Percentiles rank a stretch among this genome's conserved stretches.
These are phyloP conservation scores for Chelonoidis abingdonii DNA, from an alignment of 2,113 vertebrate genomes.

Conservation along the genomic window DNA sequence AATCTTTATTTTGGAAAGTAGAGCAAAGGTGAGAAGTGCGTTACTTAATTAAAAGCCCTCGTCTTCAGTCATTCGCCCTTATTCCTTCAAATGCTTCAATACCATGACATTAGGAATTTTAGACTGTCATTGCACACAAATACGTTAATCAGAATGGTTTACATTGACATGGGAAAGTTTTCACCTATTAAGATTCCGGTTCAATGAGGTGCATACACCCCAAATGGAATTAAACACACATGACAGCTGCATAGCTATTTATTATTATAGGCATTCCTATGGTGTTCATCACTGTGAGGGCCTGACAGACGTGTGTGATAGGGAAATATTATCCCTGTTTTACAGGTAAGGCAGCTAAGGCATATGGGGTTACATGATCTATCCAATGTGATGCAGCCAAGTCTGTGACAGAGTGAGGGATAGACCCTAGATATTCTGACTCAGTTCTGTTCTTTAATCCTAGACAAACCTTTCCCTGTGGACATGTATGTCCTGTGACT, in stretches of 20 bases:
- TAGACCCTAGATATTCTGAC: neutral
- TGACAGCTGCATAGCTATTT: neutral
- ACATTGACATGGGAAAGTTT: slow-evolving; percentile 22
- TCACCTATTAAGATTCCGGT: neutral
- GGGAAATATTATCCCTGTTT: fast-evolving
- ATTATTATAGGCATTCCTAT: neutral
- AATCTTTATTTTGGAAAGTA: neutral
- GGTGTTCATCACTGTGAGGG: neutral
- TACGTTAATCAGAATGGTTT: fast-evolving
- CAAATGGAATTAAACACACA: neutral
- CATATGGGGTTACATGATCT: neutral
- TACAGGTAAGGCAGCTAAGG: neutral
- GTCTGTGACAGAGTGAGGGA: neutral
- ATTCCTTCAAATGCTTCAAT: neutral
- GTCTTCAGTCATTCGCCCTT: neutral
- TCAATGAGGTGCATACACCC: slow-evolving; percentile 38
- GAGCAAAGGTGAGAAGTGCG: neutral
- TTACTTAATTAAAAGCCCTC: neutral
- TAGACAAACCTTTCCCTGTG: neutral
- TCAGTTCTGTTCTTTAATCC: neutral
- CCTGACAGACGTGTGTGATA: neutral
- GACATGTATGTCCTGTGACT: neutral
- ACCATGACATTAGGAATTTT: neutral
- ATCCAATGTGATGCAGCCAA: neutral
- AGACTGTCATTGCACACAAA: neutral